Evolutionary conservation across 2,888 invertebrate genomes (phyloP).

Genomic region (Lasius platythorax): DNA sequence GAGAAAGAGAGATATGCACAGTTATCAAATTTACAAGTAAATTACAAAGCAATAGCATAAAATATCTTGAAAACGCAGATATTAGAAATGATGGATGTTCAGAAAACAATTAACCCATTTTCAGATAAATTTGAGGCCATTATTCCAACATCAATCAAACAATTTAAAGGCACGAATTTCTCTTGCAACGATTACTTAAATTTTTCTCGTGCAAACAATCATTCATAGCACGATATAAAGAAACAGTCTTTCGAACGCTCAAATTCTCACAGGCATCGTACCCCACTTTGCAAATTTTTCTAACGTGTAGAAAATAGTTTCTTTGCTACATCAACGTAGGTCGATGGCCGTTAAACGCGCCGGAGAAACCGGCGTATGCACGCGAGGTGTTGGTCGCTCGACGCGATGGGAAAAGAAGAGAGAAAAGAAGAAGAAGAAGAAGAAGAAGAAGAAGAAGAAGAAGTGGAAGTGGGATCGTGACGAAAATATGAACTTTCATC

Average conservation of each 20-base stretch:
- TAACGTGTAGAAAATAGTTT: slow-evolving; percentile 52
- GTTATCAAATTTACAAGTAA: neutral
- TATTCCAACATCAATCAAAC: neutral
- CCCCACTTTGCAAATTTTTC: slow-evolving; percentile 42
- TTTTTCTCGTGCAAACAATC: slow-evolving; percentile 31
- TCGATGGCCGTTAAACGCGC: slow-evolving; percentile 49
- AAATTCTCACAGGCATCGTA: slow-evolving; percentile 36
- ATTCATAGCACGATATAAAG: neutral
- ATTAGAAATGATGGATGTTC: slow-evolving; percentile 21
- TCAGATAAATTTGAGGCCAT: neutral
- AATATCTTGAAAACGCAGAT: neutral
- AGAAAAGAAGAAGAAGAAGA: neutral
- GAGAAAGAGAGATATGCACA: neutral
- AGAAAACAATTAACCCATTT: neutral
- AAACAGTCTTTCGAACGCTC: neutral
- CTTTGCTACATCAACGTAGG: slow-evolving; percentile 34
- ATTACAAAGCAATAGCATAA: neutral
- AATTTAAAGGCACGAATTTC: slow-evolving; percentile 11
- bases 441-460: neutral
- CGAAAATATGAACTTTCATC: slow-evolving; percentile 71
- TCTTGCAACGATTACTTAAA: slow-evolving; percentile 34
- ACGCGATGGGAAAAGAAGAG: slow-evolving; percentile 15
- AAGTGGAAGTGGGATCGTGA: slow-evolving; percentile 28
- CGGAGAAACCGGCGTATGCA: slow-evolving; percentile 52
- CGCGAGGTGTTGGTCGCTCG: slow-evolving; percentile 21